phyloP scores from a whole-genome alignment of 2,888 invertebrate genomes.

The Erebia aethiops region DNA sequence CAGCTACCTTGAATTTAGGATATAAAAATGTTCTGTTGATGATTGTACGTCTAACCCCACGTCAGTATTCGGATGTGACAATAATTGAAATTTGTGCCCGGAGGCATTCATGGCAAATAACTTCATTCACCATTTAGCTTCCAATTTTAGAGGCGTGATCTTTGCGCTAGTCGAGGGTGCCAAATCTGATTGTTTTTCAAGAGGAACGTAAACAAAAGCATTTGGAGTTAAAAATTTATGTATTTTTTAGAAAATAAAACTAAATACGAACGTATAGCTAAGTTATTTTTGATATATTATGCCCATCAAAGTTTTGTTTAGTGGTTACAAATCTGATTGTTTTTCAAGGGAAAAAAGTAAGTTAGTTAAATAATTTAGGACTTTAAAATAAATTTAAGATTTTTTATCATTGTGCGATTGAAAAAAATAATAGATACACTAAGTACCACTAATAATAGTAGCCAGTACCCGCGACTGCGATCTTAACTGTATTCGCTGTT shows the following conservation, averaged over 20 bases:
- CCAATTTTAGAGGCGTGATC: conserved; percentile 70
- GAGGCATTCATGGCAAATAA: conserved; percentile 83
- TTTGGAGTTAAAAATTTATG: not conserved
- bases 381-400: not conserved
- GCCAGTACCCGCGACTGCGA: no score
- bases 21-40: conserved; percentile 31
- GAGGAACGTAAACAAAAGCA: conserved; percentile 21
- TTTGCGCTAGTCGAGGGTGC: conserved; percentile 54
- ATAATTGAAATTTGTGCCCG: conserved; percentile 83
- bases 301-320: not conserved
- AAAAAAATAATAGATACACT: no score
- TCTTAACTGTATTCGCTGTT: no score
- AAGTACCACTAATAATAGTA: no score
- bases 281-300: not conserved
- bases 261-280: not conserved
- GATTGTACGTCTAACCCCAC: conserved; percentile 66
- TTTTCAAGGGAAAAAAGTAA: no score
- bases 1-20: not conserved
- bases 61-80: conserved; percentile 81
- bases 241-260: not conserved
- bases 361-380: no score
- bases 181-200: conserved; percentile 36
- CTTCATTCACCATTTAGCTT: conserved; percentile 81
- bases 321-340: no score
- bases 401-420: no score